Base-by-base conservation (phyloP, 2,888 invertebrate genomes). In the Sphaeridia pumilis region DNA sequence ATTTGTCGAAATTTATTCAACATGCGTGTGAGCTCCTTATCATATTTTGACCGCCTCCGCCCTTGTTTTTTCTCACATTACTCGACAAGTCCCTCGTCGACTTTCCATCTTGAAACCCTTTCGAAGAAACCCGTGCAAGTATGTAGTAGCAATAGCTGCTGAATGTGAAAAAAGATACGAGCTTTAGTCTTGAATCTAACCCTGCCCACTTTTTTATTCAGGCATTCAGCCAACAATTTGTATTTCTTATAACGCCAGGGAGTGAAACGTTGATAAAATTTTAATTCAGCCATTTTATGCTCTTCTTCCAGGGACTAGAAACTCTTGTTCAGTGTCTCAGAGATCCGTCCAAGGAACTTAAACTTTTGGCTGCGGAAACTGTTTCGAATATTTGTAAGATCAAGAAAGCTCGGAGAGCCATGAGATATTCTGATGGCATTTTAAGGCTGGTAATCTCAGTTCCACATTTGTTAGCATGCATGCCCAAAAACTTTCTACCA, bases 331-430 rank as follows among this genome's bases (percentile, higher is more conserved):
- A 82, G 48, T 79, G 92, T 45, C 70, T 94, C 46, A 67, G 70
- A 21, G 86, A 89, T 64, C 83, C 87, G 0, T 83, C 87, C 21
- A 78, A 81, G 67, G 85, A 89, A 66, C 77, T 93, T 10, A 87
- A 88, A 70, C 84, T 87, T 55, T 76, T 92, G 49, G 84, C 90
- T 0, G 88, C 89, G 0, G 89, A 90, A 69, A 92, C 89, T 0
- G 80, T 94, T 59, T 86, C 90, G 1, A 86, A 90, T 73, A 81
- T 93, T 27, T 88, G 87, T 2, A 82, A 82, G 69, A 83, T 90
- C 60, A 76, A 84, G 21, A 79, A 87, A 68, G 88, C 88, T 1
- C 75, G 89, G 55, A 81, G 84, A 66, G 84, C 84, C 66, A 86
- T 89, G 41, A 76, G 88, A 48, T 80, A 82, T 66, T 81, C 81